A percentile compares a stretch with the other conserved stretches of the same genome.
phyloP scores from a whole-genome alignment of 2,888 invertebrate genomes.

The Neoaliturus tenellus region DNA sequence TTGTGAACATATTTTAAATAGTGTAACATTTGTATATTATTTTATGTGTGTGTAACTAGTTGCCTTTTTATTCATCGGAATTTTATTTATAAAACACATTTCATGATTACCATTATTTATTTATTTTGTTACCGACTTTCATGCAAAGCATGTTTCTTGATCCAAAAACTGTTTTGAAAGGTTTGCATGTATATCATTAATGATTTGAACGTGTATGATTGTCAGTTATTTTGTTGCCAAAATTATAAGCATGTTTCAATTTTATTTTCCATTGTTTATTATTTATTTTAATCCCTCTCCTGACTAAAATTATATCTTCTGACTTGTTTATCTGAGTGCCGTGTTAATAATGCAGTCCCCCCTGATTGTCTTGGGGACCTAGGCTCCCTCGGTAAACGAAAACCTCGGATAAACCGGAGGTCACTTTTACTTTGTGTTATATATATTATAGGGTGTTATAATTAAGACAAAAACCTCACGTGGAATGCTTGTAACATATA shows the following conservation, averaged over 20 bases:
- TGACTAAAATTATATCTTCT: not conserved
- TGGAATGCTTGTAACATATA: too few species aligned
- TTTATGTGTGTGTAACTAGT: not conserved
- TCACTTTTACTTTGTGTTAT: too few species aligned
- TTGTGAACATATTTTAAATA: conserved; percentile 33
- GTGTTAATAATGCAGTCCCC: too few species aligned
- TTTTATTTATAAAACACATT: conserved; percentile 26
- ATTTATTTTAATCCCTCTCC: not conserved
- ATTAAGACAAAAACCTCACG: too few species aligned
- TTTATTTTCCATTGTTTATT: not conserved
- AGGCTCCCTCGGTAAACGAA: too few species aligned
- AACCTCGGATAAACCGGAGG: too few species aligned
- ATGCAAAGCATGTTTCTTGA: not conserved
- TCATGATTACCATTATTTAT: conserved; percentile 11
- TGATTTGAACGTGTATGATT: not conserved
- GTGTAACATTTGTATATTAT: conserved; percentile 39
- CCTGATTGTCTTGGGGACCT: too few species aligned
- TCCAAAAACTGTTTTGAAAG: not conserved
- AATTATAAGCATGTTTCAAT: conserved; percentile 20
- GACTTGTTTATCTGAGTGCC: not conserved
- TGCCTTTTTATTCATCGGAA: not conserved
- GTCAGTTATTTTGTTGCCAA: conserved; percentile 29
- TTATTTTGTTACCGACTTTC: not conserved
- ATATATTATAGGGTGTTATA: too few species aligned
- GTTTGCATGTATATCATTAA: not conserved